These are phyloP conservation scores for Antechinus stuartii DNA, from an alignment of 2,113 vertebrate species.

Conservation along the genomic window DNA sequence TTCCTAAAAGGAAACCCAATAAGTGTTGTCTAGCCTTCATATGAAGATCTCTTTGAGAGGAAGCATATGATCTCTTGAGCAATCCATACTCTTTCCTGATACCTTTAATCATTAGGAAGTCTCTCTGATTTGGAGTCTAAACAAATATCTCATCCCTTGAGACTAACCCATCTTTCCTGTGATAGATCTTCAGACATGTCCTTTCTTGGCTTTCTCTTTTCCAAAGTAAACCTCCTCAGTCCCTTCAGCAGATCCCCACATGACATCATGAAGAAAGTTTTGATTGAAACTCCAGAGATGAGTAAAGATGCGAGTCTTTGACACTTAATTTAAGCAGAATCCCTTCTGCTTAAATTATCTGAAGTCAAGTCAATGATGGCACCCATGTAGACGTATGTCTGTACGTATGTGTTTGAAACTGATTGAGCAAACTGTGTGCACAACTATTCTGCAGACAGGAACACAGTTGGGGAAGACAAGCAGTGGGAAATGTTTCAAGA, in stretches of 20 bases:
- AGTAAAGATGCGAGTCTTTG: neutral
- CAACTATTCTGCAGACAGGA: constrained; percentile 19
- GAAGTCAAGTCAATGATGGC: neutral
- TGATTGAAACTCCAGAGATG: neutral
- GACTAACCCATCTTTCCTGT: neutral
- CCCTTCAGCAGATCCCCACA: neutral
- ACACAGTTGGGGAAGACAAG: constrained; percentile 5
- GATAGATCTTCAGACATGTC: neutral
- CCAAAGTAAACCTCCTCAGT: neutral
- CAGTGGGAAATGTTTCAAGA: neutral
- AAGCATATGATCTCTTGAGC: neutral
- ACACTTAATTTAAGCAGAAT: constrained; percentile 9
- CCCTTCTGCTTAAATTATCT: constrained; percentile 1
- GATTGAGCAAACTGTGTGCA: neutral
- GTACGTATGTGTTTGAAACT: neutral
- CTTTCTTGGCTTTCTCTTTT: neutral
- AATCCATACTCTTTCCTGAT: neutral
- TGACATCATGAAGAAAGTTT: neutral
- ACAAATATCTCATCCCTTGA: neutral
- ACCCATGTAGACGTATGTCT: neutral
- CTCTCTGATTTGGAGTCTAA: neutral
- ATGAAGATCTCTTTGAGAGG: neutral
- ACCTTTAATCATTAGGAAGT: neutral
- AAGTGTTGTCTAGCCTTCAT: neutral
- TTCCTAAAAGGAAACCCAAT: neutral